phyloP scores from a whole-genome alignment of 2,888 invertebrate genomes.

The Prosapia bicincta region DNA sequence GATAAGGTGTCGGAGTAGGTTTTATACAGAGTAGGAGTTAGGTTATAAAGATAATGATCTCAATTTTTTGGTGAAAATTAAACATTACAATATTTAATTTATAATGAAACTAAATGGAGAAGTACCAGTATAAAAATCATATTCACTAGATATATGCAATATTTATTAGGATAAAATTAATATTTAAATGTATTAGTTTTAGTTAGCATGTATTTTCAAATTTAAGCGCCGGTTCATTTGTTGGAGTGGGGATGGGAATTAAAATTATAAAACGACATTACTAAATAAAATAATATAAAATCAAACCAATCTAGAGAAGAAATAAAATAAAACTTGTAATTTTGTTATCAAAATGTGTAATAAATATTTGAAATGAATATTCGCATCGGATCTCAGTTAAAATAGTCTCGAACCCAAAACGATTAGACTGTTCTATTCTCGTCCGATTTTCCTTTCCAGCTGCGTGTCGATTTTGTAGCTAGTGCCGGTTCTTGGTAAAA shows the following conservation, averaged over 20 bases:
- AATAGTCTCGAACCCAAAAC: not conserved
- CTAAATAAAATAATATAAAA: not conserved
- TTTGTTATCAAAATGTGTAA: not conserved
- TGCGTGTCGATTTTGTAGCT: conserved; percentile 24
- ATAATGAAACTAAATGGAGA: too few species aligned
- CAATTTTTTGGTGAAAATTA: too few species aligned
- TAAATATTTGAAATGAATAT: too few species aligned
- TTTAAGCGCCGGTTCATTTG: not conserved
- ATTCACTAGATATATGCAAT: too few species aligned
- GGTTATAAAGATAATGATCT: too few species aligned
- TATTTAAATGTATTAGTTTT: too few species aligned
- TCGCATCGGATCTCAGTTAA: not conserved
- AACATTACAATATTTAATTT: too few species aligned
- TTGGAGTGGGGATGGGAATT: not conserved
- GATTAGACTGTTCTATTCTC: not conserved
- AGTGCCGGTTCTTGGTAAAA: conserved; percentile 7
- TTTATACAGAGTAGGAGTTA: too few species aligned
- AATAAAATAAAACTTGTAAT: not conserved
- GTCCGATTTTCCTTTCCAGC: not conserved
- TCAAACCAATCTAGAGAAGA: not conserved
- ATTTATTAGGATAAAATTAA: too few species aligned
- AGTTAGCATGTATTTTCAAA: too few species aligned
- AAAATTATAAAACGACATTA: not conserved
- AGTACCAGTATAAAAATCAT: too few species aligned
- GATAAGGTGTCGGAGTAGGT: too few species aligned